phyloP scores from a whole-genome alignment of 2,113 vertebrate species.

The Oceanites oceanicus region DNA sequence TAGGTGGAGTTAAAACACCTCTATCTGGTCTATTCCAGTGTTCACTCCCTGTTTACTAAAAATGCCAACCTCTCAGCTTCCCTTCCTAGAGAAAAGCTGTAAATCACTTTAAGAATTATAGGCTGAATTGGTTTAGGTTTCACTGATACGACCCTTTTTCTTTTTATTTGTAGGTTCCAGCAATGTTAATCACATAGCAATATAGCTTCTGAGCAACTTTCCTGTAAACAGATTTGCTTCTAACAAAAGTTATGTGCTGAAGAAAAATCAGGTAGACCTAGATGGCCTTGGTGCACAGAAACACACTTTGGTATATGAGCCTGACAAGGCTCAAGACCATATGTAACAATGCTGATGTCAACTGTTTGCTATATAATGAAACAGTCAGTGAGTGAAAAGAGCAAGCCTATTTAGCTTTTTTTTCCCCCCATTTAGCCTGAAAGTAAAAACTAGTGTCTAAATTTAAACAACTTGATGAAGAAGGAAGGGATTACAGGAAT shows the following conservation, averaged over 20 bases:
- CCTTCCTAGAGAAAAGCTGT: background rate
- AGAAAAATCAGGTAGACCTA: background rate
- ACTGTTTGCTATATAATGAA: background rate
- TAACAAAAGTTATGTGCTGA: background rate
- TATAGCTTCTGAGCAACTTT: background rate
- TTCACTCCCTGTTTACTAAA: background rate
- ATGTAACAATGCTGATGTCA: background rate
- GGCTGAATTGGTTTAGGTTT: background rate
- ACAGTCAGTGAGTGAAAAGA: background rate
- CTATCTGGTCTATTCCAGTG: background rate
- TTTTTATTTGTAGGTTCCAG: background rate
- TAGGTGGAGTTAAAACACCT: background rate
- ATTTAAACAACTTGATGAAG: background rate
- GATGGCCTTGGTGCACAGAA: background rate
- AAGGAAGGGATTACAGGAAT: background rate
- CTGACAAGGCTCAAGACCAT: background rate
- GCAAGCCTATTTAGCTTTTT: background rate
- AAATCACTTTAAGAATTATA: background rate
- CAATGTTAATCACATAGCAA: background rate
- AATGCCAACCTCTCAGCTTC: background rate
- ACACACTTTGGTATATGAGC: background rate
- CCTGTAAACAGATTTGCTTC: background rate
- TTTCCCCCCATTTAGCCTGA: background rate
- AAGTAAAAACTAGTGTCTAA: background rate
- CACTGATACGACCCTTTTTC: background rate